Evolutionary conservation across 2,113 vertebrate species (phyloP), one percentile per base, ranked within the genome.

Genomic region (Tenrec ecaudatus): DNA sequence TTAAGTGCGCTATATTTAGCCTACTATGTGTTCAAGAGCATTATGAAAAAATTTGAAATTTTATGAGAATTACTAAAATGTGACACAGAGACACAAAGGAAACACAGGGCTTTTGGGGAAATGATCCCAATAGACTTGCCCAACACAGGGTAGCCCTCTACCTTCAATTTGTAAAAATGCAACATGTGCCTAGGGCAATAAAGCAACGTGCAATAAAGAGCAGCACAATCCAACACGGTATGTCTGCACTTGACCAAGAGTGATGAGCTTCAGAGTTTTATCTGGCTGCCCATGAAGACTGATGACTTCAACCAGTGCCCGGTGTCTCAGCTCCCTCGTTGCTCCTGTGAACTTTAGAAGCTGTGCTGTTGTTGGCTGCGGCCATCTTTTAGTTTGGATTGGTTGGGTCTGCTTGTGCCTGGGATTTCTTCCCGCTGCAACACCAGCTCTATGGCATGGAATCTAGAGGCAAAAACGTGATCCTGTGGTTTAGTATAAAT

Each of bases 391-490:
- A 6, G 82, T 81, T 15, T 86, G 2, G 33, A 77, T 80, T 31
- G n/a, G 10, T 88, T 66, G 71, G 0, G 84, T 82, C 40, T 71
- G 1, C 7, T 1, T 8, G 2, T 29, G 17, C 14, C 85, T 86
- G 10, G 36, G 4, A 64, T 78, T 76, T 94, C 85, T 90, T 86
- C 23, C n/a, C 9, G 88, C 12, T 76, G 82, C 76, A 88, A 33
- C 2, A 60, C 10, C 27, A 64, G 4, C 6, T 92, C 31, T 33
- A 62, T 3, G 33, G 17, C 1, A 92, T 33, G 31, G 75, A 84
- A 75, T 78, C 15, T 73, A 62, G 17, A 62, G 60, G 19, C 92
- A 91, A 53, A 0, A 11, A 71, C n/a, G 19, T 58, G 14, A 27
- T 85, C 25, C 33, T 87, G 36, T 3, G 9, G 22, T 36, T 33